Evolutionary conservation across 2,888 invertebrate species (phyloP).

Genomic region (Smittia aterrima): DNA sequence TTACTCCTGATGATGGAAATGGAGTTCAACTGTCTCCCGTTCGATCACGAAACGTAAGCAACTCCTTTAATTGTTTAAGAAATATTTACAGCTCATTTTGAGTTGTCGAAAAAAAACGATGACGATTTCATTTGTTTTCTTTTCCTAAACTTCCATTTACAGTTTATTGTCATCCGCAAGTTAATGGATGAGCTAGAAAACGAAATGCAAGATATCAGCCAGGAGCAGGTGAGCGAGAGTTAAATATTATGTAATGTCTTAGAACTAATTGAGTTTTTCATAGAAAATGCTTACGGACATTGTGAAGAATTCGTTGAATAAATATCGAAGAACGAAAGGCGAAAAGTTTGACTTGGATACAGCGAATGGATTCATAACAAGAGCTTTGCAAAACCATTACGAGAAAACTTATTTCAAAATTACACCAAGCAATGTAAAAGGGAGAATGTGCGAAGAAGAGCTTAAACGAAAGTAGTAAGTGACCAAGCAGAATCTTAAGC

Average conservation of each 20-base stretch:
- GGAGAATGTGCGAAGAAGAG: conserved; percentile 17
- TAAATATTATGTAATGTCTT: conserved; percentile 6
- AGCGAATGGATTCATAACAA: conserved; percentile 5
- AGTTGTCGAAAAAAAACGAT: background rate
- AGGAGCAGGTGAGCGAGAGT: conserved; percentile 14
- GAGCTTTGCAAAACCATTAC: conserved; percentile 24
- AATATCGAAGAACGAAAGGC: background rate
- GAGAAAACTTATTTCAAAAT: conserved; percentile 5
- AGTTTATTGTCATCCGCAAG: conserved; percentile 8
- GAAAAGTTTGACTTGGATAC: background rate
- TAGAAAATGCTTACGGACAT: conserved; percentile 34
- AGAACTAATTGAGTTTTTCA: background rate
- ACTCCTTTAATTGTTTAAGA: background rate
- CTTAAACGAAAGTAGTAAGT: conserved; percentile 22
- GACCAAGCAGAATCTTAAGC: no score
- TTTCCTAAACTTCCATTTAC: background rate
- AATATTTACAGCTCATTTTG: background rate
- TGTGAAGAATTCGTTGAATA: background rate
- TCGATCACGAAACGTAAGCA: conserved; percentile 28
- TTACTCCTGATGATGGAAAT: background rate
- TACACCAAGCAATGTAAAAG: background rate
- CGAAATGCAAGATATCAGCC: conserved; percentile 33
- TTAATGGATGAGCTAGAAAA: conserved; percentile 29
- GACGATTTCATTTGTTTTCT: background rate
- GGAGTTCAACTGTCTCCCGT: background rate